Evolutionary conservation across 2,113 vertebrate genomes (phyloP).

Genomic region (Labeo rohita): DNA sequence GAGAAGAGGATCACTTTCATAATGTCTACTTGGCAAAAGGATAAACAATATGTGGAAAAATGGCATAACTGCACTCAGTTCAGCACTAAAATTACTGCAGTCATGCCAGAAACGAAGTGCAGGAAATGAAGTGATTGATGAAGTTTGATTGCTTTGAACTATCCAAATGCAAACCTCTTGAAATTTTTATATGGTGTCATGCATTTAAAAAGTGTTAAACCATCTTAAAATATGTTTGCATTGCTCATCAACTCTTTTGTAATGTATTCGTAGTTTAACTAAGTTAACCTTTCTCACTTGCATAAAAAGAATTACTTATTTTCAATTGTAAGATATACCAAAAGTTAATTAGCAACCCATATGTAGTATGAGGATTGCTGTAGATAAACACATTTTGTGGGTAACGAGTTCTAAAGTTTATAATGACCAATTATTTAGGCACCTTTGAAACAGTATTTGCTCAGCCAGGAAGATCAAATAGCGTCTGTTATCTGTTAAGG

Average conservation of each 20-base stretch:
- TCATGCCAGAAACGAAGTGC: not conserved
- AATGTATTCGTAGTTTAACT: not conserved
- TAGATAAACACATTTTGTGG: not conserved
- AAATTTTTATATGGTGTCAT: not conserved
- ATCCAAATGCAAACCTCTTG: not conserved
- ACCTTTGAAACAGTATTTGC: not conserved
- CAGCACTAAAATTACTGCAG: not conserved
- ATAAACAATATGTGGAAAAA: not conserved
- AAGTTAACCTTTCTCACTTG: not conserved
- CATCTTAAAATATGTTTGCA: not conserved
- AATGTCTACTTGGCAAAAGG: not conserved
- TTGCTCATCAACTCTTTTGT: not conserved
- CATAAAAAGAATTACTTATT: not conserved
- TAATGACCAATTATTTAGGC: not conserved
- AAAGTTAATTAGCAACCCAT: not conserved
- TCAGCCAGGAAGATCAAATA: conserved; percentile 8
- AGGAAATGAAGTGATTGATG: conserved; percentile 29
- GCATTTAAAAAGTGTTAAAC: not conserved
- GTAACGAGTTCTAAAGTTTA: not conserved
- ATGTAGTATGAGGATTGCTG: not conserved
- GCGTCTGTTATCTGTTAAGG: not conserved
- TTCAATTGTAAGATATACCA: not conserved
- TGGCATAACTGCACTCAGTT: not conserved
- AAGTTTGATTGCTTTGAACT: not conserved
- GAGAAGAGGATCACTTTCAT: not conserved